Base-by-base conservation (phyloP, 2,113 vertebrate species). In the Emydocephalus ijimae region DNA sequence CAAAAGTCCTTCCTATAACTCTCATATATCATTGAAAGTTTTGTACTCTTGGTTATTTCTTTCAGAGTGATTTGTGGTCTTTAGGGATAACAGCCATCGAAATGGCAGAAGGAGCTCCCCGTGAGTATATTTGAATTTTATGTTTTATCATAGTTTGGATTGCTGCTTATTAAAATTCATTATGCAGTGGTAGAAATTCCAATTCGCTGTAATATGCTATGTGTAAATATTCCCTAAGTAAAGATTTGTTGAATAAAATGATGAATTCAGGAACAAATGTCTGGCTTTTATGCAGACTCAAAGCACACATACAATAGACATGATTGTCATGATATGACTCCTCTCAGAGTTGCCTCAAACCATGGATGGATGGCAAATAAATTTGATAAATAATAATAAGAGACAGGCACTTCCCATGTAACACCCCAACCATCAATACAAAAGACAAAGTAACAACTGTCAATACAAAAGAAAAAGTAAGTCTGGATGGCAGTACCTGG, bases 91-190 rank as follows among this genome's bases (percentile, higher is more conserved):
- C 99, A 0, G 99, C 99, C 43, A 99, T 99, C 0, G 99, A 99
- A 97, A 99, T 99, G 99, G 99, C 99, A 1, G 99, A 99, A 97
- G 99, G 99, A 85, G 99, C 99, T 64, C 99, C 99, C 93, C 99
- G 99, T 99, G 98, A 99, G 99, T 99, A 97, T n/a, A n/a, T 69
- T 4, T 4, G 24, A 0, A 54, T 88, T 89, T 94, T 93, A 91
- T 93, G 52, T 7, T 88, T 92, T 23, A 0, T 61, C 85, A 54
- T 18, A 69, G 2, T 55, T 55, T 34, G 54, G 4, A 14, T 0
- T 91, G 7, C 52, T 8, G 61, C 0, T 0, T 48, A 34, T 52
- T 92, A 89, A 85, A 29, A 0, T 91, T 61, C 94, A 93, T 89
- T 92, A 55, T 59, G 93, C 52, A 8, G 50, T 92, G 56, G 2